phyloP scores from a whole-genome alignment of 2,888 invertebrate genomes.

The Ochropleura leucogaster region DNA sequence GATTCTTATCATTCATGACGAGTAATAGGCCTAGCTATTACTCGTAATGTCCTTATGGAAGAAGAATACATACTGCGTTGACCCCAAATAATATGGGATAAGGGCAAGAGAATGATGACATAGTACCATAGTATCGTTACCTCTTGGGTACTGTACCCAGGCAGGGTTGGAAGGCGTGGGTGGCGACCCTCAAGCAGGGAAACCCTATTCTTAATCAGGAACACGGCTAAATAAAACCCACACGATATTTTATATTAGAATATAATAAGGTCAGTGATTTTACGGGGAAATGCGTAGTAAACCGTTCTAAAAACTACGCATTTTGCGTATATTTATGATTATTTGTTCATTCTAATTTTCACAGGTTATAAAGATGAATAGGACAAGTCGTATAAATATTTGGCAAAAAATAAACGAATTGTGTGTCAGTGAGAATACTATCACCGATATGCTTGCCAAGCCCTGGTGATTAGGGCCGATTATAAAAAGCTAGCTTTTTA shows the following conservation, averaged over 20 bases:
- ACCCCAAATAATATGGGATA: too few species aligned
- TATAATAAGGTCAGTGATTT: conserved; percentile 51
- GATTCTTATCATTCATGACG: too few species aligned
- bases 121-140: too few species aligned
- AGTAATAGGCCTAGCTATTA: too few species aligned
- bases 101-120: too few species aligned
- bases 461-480: neutral
- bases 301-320: conserved; percentile 11
- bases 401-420: conserved; percentile 4
- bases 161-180: conserved; percentile 1
- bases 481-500: conserved; percentile 19
- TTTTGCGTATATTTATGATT: conserved; percentile 25
- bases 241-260: conserved; percentile 40
- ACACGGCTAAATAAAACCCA: conserved; percentile 31
- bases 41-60: too few species aligned
- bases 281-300: conserved; percentile 24
- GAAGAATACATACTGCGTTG: too few species aligned
- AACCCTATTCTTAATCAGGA: conserved; percentile 19
- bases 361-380: conserved; percentile 4
- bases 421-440: neutral
- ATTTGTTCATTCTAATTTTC: conserved; percentile 15
- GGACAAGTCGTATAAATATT: neutral
- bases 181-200: conserved; percentile 8
- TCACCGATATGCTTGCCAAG: conserved; percentile 27
- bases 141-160: neutral